Conservation (phyloP, 2,797 vertebrate genomes). For the Gambusia yucatana region DNA sequence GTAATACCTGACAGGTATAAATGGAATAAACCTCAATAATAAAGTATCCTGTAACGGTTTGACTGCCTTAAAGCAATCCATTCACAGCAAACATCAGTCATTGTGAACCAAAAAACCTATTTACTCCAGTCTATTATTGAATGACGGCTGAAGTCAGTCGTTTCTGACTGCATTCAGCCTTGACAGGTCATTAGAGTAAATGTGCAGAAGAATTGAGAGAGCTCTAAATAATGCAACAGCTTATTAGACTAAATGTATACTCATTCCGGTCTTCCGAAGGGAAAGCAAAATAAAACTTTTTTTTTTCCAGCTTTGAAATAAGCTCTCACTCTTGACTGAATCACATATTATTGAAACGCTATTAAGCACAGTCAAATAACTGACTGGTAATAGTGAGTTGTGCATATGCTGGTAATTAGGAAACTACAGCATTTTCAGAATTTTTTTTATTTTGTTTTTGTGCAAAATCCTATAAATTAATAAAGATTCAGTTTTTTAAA, state of each 20-base stretch:
- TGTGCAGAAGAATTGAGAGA: slow-evolving; percentile 67
- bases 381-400: slow-evolving; percentile 11
- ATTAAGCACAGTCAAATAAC: slow-evolving; percentile 37
- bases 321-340: slow-evolving; percentile 37
- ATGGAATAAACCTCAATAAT: slow-evolving; percentile 10
- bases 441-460: background rate
- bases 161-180: slow-evolving; percentile 61
- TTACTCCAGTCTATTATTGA: slow-evolving; percentile 57
- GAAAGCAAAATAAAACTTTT: slow-evolving; percentile 26
- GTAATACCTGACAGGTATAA: slow-evolving; percentile 30
- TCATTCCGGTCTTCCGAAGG: slow-evolving; percentile 50
- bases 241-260: slow-evolving; percentile 76
- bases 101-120: slow-evolving; percentile 50
- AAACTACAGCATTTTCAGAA: too few relatives aligned
- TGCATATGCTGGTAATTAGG: background rate
- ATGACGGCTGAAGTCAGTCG: slow-evolving; percentile 62
- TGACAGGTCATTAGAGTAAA: slow-evolving; percentile 78
- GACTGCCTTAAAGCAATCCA: slow-evolving; percentile 27
- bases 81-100: slow-evolving; percentile 48
- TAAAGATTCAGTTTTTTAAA: background rate
- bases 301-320: slow-evolving; percentile 22
- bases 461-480: background rate
- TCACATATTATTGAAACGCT: slow-evolving; percentile 18
- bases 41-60: slow-evolving; percentile 32
- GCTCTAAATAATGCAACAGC: slow-evolving; percentile 77